Percentiles rank a stretch among this genome's conserved stretches.
Conservation (phyloP, 2,888 invertebrate genomes). For the Lamellibrachia columna region DNA sequence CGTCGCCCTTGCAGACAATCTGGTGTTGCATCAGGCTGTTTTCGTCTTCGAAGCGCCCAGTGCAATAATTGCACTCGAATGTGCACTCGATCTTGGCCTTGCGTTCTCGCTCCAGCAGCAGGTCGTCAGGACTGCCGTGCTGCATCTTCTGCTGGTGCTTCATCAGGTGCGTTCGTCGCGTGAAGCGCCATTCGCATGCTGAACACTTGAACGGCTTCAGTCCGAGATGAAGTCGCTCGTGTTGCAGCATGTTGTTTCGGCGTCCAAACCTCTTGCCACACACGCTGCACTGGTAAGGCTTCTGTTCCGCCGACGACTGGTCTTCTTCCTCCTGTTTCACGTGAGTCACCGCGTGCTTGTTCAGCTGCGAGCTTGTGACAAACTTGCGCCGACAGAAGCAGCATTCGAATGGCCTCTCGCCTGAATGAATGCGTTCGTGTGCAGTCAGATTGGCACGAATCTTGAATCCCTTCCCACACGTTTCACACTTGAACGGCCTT, state of each 20-base stretch:
- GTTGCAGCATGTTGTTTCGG: not conserved
- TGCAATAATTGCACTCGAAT: not conserved
- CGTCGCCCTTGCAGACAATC: not conserved
- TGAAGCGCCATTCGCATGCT: not conserved
- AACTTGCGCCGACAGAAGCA: not conserved
- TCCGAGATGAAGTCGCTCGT: not conserved
- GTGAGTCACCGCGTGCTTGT: not conserved
- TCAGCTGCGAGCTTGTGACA: conserved; percentile 4
- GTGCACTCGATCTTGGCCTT: not conserved
- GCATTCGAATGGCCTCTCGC: not conserved
- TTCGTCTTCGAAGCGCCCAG: not conserved
- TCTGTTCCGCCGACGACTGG: conserved; percentile 6
- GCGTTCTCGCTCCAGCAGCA: not conserved
- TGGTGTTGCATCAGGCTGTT: not conserved
- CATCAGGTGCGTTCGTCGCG: not conserved
- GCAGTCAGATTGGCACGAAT: not conserved
- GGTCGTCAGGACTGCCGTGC: not conserved
- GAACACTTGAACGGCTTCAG: not conserved
- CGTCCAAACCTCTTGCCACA: conserved; percentile 3
- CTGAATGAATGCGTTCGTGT: not conserved
- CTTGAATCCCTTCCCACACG: conserved; percentile 18
- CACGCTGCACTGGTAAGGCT: not conserved
- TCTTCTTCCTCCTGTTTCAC: conserved; percentile 3
- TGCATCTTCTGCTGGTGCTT: not conserved
- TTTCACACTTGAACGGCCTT: conserved; percentile 22